A percentile compares a stretch with the other conserved stretches of the same genome.
Evolutionary conservation across 2,888 invertebrate species (phyloP).

Genomic region (Gerris lacustris): DNA sequence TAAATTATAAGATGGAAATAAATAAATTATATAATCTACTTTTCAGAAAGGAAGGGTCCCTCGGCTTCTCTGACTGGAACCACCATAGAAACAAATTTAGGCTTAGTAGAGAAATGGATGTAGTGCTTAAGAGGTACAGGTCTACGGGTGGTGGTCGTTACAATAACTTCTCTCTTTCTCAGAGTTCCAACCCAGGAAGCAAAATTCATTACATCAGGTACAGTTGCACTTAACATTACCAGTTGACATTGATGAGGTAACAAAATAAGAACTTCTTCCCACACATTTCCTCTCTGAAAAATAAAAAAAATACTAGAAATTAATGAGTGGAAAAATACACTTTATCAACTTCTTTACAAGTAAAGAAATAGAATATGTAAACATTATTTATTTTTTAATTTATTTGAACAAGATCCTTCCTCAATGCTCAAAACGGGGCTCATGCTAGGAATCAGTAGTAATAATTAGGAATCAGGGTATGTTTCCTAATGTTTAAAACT

Average conservation of each 20-base stretch:
- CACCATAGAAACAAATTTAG: slow-evolving; percentile 59
- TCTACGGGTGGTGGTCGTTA: slow-evolving; percentile 82
- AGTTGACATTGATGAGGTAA: slow-evolving; percentile 89
- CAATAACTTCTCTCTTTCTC: slow-evolving; percentile 60
- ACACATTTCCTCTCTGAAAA: slow-evolving; percentile 82
- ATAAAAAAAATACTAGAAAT: slow-evolving; percentile 20
- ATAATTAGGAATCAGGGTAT: too few relatives aligned
- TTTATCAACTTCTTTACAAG: slow-evolving; percentile 1
- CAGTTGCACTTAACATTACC: slow-evolving; percentile 94
- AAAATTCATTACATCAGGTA: slow-evolving; percentile 91
- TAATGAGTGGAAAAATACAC: slow-evolving; percentile 6
- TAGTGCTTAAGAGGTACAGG: slow-evolving; percentile 94
- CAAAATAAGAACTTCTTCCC: slow-evolving; percentile 97
- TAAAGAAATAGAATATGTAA: slow-evolving; percentile 16
- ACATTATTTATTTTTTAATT: too few relatives aligned
- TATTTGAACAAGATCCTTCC: too few relatives aligned
- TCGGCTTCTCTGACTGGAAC: slow-evolving; percentile 69
- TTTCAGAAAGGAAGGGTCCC: slow-evolving; percentile 55
- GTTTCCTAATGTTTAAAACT: too few relatives aligned
- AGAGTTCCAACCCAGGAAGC: slow-evolving; percentile 86
- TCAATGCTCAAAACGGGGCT: too few relatives aligned
- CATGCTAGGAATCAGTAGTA: too few relatives aligned
- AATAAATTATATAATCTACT: slow-evolving; percentile 38
- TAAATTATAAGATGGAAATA: too few relatives aligned
- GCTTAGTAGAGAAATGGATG: slow-evolving; percentile 65